Conservation (phyloP, 2,888 invertebrate genomes). For the Tromatobia lineatoria region DNA sequence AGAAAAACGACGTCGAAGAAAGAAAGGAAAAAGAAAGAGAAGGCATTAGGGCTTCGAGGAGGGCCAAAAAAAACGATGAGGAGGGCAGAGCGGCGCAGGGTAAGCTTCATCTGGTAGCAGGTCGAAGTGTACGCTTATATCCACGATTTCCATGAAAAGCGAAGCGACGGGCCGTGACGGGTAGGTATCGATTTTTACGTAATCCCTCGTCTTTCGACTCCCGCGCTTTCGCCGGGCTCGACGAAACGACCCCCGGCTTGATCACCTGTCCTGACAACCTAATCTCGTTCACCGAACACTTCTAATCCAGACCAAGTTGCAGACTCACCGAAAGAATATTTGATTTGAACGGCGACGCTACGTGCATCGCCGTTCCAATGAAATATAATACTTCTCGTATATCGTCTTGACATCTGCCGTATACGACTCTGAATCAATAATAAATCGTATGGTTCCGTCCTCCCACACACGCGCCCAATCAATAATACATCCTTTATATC, state of each 20-base stretch:
- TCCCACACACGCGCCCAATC: constrained; percentile 11
- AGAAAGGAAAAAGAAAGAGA: constrained; percentile 7
- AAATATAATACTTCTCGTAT: background rate
- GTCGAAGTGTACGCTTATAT: constrained; percentile 15
- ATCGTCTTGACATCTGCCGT: background rate
- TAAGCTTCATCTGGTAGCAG: constrained; percentile 31
- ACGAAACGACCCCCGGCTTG: constrained; percentile 29
- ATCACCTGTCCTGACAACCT: constrained; percentile 58
- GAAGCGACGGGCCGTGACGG: constrained; percentile 51
- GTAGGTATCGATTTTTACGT: constrained; percentile 66
- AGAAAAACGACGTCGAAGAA: constrained; percentile 11
- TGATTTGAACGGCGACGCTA: constrained; percentile 22
- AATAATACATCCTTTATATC: constrained; percentile 31
- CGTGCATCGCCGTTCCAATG: too few species aligned
- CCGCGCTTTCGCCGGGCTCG: constrained; percentile 35
- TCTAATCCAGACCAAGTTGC: constrained; percentile 53
- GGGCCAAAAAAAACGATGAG: constrained; percentile 15
- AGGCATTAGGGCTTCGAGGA: background rate
- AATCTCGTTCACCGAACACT: constrained; percentile 52
- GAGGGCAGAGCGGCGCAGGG: background rate
- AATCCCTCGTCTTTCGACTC: constrained; percentile 49
- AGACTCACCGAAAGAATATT: constrained; percentile 34
- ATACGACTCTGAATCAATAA: constrained; percentile 27
- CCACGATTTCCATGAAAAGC: constrained; percentile 64
- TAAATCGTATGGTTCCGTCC: background rate